phyloP scores from a whole-genome alignment of 1,140 invertebrate species.

The Calycopis cecrops region DNA sequence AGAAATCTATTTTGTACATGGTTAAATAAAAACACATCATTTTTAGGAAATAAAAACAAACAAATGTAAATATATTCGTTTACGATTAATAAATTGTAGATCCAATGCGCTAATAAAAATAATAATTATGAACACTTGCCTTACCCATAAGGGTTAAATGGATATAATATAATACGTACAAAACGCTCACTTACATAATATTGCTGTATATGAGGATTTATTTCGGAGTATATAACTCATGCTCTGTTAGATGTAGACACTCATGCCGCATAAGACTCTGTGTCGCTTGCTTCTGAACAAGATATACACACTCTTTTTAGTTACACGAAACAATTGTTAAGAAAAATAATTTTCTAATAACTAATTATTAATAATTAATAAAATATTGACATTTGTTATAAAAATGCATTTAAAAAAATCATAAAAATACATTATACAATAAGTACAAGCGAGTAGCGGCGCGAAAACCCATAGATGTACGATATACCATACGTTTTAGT shows the following conservation, averaged over 20 bases:
- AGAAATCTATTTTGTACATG: too few species aligned
- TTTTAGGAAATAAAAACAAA: too few species aligned
- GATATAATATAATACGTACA: background rate
- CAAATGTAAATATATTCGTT: too few species aligned
- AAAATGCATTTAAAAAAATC: slow-evolving; percentile 9
- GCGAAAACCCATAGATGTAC: background rate
- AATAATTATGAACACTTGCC: too few species aligned
- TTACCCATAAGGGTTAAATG: too few species aligned
- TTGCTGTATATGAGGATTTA: background rate
- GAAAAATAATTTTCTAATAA: too few species aligned
- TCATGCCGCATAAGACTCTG: background rate
- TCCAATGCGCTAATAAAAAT: too few species aligned
- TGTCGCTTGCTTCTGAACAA: slow-evolving; percentile 1
- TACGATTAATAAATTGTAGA: too few species aligned
- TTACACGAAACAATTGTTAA: too few species aligned
- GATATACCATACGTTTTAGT: background rate
- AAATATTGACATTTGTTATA: slow-evolving; percentile 8
- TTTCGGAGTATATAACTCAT: background rate
- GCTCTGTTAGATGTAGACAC: background rate
- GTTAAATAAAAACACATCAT: too few species aligned
- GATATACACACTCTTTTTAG: too few species aligned
- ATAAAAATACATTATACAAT: slow-evolving; percentile 2
- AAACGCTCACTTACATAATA: too few species aligned
- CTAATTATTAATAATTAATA: background rate
- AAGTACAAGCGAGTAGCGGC: slow-evolving; percentile 1